phyloP scores from a whole-genome alignment of 1,140 invertebrate genomes.

The Laodelphax striatellus region DNA sequence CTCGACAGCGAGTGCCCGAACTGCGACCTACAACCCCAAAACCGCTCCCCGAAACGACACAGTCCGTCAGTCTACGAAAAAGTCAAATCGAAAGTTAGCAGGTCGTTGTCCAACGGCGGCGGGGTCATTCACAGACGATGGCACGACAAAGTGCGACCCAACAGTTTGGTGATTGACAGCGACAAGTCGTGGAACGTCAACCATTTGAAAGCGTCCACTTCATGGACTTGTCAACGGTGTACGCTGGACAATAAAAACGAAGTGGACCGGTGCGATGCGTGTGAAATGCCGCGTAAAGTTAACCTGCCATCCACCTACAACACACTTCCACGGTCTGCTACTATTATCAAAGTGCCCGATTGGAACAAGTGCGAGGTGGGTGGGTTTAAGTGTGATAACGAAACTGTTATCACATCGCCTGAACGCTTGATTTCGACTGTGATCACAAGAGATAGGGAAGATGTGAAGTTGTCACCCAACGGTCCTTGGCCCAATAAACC shows the following conservation, averaged over 20 bases:
- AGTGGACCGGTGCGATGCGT: conserved; percentile 45
- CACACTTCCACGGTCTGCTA: conserved; percentile 34
- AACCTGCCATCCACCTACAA: conserved; percentile 34
- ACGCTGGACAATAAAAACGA: conserved; percentile 41
- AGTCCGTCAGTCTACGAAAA: conserved; percentile 43
- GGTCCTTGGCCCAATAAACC: conserved; percentile 16
- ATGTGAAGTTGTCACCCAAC: not conserved
- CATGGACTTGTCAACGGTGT: conserved; percentile 46
- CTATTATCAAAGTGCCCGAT: conserved; percentile 39
- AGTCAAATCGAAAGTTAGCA: conserved; percentile 43
- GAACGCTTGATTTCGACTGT: too few species aligned
- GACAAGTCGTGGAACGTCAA: conserved; percentile 27
- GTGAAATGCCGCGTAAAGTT: conserved; percentile 42
- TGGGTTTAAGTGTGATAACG: too few species aligned
- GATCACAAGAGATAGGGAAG: too few species aligned
- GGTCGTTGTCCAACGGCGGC: conserved; percentile 38
- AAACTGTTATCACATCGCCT: too few species aligned
- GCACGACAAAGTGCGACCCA: conserved; percentile 14
- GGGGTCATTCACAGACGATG: conserved; percentile 11
- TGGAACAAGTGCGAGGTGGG: conserved; percentile 31
- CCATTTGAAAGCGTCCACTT: conserved; percentile 30
- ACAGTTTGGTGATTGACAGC: conserved; percentile 20
- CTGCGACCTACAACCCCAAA: conserved; percentile 14
- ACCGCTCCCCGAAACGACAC: conserved; percentile 38
- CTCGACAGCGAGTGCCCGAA: conserved; percentile 11